Percentiles rank a stretch among this genome's conserved stretches.
These are phyloP conservation scores for Tyto alba DNA, from an alignment of 2,113 vertebrate genomes.

Conservation along the genomic window DNA sequence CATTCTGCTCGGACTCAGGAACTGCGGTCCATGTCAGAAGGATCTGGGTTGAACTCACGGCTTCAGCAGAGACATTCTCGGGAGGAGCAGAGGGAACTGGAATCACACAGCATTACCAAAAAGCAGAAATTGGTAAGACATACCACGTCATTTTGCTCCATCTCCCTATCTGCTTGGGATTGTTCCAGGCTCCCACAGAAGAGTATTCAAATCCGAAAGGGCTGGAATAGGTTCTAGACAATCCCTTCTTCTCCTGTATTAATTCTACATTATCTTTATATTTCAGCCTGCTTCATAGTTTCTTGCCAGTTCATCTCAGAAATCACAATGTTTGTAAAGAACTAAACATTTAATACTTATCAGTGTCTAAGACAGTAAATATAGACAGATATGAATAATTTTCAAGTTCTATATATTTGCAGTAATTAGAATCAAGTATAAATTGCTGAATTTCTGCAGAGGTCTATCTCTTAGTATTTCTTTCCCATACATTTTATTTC, in stretches of 20 bases:
- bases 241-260: background rate
- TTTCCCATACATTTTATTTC: background rate
- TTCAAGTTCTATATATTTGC: background rate
- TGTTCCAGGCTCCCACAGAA: background rate
- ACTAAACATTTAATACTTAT: background rate
- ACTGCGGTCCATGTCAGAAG: conserved; percentile 87
- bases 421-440: conserved; percentile 9
- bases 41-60: conserved; percentile 90
- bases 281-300: background rate
- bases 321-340: background rate
- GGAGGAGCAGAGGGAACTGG: conserved; percentile 90
- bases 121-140: background rate
- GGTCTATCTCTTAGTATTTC: background rate
- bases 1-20: conserved; percentile 84
- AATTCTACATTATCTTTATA: background rate
- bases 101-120: background rate
- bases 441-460: background rate
- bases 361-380: background rate
- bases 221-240: background rate
- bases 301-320: background rate
- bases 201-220: background rate
- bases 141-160: background rate
- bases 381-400: background rate
- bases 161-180: background rate
- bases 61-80: conserved; percentile 86